A percentile compares a stretch with the other conserved stretches of the same genome.
These are phyloP conservation scores for Lepidurus arcticus DNA, from an alignment of 1,140 invertebrate species.

Conservation along the genomic window DNA sequence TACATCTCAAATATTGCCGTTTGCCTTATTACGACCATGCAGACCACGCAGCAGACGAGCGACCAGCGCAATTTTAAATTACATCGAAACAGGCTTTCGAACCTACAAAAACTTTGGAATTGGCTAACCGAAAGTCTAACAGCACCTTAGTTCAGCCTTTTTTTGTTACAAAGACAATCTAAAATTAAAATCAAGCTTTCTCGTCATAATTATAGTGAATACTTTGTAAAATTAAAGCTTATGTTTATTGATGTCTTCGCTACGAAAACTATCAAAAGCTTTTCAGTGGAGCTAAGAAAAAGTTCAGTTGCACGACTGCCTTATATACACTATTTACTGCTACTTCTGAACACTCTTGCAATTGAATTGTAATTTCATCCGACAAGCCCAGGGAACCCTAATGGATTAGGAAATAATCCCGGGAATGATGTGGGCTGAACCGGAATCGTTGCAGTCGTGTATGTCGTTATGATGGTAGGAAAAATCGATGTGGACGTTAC, in stretches of 20 bases:
- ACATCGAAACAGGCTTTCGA: background rate
- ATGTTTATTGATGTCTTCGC: background rate
- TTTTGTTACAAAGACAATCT: background rate
- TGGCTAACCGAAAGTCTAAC: too few relatives aligned
- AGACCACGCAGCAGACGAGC: background rate
- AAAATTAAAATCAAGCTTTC: background rate
- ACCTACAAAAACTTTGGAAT: background rate
- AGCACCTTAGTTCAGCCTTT: constrained; percentile 11
- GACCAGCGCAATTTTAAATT: constrained; percentile 22
- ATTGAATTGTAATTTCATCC: constrained; percentile 31
- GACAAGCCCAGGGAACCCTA: constrained; percentile 55
- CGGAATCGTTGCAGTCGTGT: constrained; percentile 68
- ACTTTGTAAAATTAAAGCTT: background rate
- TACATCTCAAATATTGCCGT: too few relatives aligned
- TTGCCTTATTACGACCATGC: background rate
- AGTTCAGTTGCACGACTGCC: background rate
- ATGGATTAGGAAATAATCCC: constrained; percentile 60
- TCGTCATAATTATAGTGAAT: background rate
- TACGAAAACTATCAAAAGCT: constrained; percentile 16
- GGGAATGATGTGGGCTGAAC: constrained; percentile 60
- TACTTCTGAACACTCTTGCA: too few relatives aligned
- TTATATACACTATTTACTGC: constrained; percentile 14
- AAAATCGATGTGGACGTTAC: constrained; percentile 76
- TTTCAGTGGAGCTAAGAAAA: background rate
- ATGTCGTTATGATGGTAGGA: constrained; percentile 72